Evolutionary conservation across 2,888 invertebrate species (phyloP).

Genomic region (Volucella bombylans): DNA sequence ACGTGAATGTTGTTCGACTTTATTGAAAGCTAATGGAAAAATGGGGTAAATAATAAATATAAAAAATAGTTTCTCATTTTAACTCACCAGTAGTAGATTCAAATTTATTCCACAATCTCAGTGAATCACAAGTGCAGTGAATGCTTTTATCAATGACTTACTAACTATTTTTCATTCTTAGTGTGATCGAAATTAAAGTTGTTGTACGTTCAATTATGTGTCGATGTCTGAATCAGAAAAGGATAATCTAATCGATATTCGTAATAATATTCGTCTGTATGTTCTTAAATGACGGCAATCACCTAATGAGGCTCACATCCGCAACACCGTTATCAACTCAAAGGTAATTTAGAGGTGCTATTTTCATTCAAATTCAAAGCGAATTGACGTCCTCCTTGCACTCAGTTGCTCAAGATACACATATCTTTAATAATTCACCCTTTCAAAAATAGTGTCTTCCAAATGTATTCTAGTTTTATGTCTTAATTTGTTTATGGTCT

Average conservation of each 20-base stretch:
- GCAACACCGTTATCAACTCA: background rate
- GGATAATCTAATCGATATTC: constrained; percentile 13
- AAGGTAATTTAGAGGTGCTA: background rate
- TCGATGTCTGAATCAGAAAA: background rate
- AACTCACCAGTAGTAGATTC: no score
- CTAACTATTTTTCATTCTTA: no score
- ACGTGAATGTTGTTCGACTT: no score
- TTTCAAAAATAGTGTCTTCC: background rate
- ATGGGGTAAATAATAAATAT: no score
- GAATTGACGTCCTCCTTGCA: background rate
- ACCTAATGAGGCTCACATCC: background rate
- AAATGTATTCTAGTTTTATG: background rate
- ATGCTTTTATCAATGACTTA: no score
- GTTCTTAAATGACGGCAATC: background rate
- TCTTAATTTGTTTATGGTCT: constrained; percentile 44
- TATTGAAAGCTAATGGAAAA: no score
- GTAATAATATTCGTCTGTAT: background rate
- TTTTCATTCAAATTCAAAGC: background rate
- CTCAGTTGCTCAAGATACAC: constrained; percentile 6
- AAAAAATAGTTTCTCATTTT: no score
- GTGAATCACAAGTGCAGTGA: no score
- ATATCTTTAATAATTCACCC: no score
- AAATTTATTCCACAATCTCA: no score
- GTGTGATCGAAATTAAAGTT: no score
- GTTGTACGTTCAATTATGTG: background rate